Conservation (phyloP, 1,140 invertebrate genomes). For the Dufourea novaeangliae region DNA sequence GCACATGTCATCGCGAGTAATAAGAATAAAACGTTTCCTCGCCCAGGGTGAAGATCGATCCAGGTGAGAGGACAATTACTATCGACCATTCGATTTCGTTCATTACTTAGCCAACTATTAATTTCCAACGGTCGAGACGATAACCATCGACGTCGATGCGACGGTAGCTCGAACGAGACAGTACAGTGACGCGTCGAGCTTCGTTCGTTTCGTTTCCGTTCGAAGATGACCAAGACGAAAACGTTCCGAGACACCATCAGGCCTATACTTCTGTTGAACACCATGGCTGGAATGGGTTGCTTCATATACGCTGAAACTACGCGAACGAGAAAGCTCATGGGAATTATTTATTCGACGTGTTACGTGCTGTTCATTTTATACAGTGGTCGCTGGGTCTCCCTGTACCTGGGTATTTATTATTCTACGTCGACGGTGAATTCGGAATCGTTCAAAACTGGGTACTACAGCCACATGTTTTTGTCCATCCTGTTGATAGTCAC, state of each 20-base stretch:
- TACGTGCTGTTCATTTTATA: neutral
- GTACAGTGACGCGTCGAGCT: neutral
- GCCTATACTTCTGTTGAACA: constrained; percentile 23
- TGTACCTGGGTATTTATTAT: neutral
- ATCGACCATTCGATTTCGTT: neutral
- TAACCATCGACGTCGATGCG: neutral
- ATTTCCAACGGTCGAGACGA: neutral
- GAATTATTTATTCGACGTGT: neutral
- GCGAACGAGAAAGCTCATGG: neutral
- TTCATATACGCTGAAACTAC: neutral
- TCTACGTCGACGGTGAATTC: no score
- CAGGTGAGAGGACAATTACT: neutral
- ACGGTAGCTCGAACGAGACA: no score
- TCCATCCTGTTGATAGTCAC: constrained; percentile 41
- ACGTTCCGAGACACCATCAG: neutral
- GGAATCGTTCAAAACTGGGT: neutral
- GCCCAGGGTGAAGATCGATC: constrained; percentile 5
- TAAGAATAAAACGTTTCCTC: neutral
- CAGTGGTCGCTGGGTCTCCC: neutral
- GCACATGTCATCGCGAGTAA: neutral
- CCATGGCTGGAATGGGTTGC: constrained; percentile 15
- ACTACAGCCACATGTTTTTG: constrained; percentile 36
- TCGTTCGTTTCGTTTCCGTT: neutral
- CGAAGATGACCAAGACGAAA: constrained; percentile 32
- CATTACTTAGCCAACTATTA: constrained; percentile 14